Percentiles rank a stretch among this genome's conserved stretches.
Evolutionary conservation across 2,888 invertebrate genomes (phyloP).

Genomic region (Bellardia pandia): DNA sequence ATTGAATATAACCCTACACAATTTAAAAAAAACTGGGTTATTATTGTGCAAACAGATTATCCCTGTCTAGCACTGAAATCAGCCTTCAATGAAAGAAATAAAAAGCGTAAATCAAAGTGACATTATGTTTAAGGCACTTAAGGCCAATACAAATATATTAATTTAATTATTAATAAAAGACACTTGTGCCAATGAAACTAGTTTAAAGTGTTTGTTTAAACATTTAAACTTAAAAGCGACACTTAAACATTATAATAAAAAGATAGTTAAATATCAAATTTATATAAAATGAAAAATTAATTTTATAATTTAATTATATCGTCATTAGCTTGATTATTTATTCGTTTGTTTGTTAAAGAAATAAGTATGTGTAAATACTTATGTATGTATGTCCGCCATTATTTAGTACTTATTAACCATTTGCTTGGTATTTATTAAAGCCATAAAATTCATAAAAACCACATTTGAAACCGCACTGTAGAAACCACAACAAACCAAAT

Average conservation of each 20-base stretch:
- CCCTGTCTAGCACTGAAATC: background rate
- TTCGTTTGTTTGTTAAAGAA: background rate
- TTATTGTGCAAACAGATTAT: background rate
- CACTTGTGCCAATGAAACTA: background rate
- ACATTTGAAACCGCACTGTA: background rate
- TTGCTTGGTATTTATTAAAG: background rate
- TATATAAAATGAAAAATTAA: too few species aligned
- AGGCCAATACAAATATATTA: background rate
- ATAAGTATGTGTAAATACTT: too few species aligned
- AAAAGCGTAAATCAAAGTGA: conserved; percentile 8
- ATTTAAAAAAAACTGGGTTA: background rate
- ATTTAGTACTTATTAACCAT: background rate
- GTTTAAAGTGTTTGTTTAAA: background rate
- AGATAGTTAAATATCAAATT: background rate
- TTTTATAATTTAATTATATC: too few species aligned
- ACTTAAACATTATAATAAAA: background rate
- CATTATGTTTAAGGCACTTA: background rate
- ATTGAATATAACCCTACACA: background rate
- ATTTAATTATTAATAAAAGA: conserved; percentile 5
- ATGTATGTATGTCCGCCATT: background rate
- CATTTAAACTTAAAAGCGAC: background rate
- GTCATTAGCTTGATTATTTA: too few species aligned
- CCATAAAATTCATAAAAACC: background rate
- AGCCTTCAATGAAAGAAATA: background rate
- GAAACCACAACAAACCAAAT: conserved; percentile 4